phyloP scores from a whole-genome alignment of 2,888 invertebrate genomes.

The Tubulanus polymorphus region DNA sequence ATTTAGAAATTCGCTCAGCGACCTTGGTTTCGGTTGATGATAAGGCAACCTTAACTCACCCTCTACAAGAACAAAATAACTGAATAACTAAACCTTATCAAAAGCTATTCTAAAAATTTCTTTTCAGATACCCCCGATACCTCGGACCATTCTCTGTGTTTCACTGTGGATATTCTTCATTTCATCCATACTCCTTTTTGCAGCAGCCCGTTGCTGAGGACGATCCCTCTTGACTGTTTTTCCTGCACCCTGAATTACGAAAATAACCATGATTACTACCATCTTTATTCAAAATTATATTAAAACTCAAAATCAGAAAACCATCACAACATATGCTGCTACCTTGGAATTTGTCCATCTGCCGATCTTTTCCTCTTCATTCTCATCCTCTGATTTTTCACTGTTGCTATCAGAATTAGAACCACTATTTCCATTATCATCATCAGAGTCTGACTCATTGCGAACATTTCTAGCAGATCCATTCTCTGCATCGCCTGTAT shows the following conservation, averaged over 20 bases:
- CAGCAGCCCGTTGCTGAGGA: neutral
- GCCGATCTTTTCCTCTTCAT: conserved; percentile 33
- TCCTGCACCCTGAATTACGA: neutral
- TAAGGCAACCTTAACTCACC: conserved; percentile 75
- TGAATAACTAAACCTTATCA: neutral
- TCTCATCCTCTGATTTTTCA: conserved; percentile 17
- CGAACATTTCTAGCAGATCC: too few species aligned
- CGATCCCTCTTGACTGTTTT: neutral
- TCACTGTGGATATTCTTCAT: conserved; percentile 70
- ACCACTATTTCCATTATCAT: conserved; percentile 3
- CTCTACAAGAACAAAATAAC: conserved; percentile 54
- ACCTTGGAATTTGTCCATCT: conserved; percentile 26
- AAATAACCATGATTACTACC: neutral
- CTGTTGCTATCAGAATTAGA: conserved; percentile 8
- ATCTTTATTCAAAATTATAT: neutral
- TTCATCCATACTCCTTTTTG: neutral
- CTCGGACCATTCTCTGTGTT: conserved; percentile 72
- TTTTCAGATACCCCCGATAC: conserved; percentile 18
- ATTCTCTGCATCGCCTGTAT: too few species aligned
- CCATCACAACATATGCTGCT: conserved; percentile 17
- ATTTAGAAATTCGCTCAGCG: conserved; percentile 70
- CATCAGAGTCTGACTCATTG: conserved; percentile 6
- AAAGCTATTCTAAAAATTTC: neutral
- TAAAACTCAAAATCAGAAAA: neutral
- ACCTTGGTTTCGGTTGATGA: conserved; percentile 76